phyloP scores from a whole-genome alignment of 2,888 invertebrate species.

The Nemapogon koenigi region DNA sequence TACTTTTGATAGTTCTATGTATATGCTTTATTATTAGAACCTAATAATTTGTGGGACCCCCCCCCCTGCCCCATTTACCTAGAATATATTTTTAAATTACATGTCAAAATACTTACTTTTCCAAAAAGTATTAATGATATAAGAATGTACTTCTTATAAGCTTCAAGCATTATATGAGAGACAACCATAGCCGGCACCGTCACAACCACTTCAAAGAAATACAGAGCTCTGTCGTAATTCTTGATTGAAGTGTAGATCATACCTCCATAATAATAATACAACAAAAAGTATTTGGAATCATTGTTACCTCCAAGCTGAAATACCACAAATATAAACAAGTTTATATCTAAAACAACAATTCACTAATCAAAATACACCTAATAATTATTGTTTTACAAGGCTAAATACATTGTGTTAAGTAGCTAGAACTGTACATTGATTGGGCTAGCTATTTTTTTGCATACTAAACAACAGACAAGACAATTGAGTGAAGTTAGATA shows the following conservation, averaged over 20 bases:
- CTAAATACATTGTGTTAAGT: no score
- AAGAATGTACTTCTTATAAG: constrained; percentile 95
- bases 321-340: constrained; percentile 1
- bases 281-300: constrained; percentile 88
- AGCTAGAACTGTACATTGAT: no score
- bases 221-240: constrained; percentile 90
- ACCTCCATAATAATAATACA: constrained; percentile 97
- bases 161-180: constrained; percentile 96
- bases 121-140: constrained; percentile 91
- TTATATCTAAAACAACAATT: not conserved
- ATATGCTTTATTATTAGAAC: no score
- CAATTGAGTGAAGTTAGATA: no score
- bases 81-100: no score
- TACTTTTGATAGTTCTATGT: no score
- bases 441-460: no score
- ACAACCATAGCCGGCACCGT: constrained; percentile 95
- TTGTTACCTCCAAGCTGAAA: constrained; percentile 74
- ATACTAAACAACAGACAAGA: no score
- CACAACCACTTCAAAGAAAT: constrained; percentile 95
- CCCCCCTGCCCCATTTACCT: no score
- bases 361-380: constrained; percentile 7
- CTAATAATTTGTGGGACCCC: no score
- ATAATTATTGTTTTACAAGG: no score
- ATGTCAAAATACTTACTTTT: constrained; percentile 77
- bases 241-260: constrained; percentile 96